phyloP scores from a whole-genome alignment of 2,888 invertebrate species.

The Athalia cordata region DNA sequence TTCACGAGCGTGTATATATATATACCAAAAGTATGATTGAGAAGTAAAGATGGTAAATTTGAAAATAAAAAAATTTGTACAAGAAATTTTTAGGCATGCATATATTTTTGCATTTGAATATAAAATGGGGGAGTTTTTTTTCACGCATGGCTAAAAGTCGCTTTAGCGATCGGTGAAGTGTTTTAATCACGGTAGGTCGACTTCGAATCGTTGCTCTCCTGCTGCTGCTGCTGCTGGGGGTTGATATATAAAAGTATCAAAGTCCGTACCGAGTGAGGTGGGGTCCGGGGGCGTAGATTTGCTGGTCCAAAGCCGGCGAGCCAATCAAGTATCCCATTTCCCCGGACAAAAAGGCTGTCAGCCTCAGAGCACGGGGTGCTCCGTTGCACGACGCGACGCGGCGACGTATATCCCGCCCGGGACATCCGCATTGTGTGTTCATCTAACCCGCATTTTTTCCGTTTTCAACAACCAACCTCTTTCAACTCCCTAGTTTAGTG shows the following conservation, averaged over 20 bases:
- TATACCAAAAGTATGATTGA: too few species aligned
- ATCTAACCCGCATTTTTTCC: not conserved
- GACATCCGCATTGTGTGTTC: not conserved
- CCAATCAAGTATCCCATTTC: slow-evolving; percentile 38
- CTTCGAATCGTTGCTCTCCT: not conserved
- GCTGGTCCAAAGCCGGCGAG: slow-evolving; percentile 13
- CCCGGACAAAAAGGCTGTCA: slow-evolving; percentile 40
- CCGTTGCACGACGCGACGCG: not conserved
- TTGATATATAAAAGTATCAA: slow-evolving; percentile 28
- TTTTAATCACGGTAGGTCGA: slow-evolving; percentile 25
- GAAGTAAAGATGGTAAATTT: too few species aligned
- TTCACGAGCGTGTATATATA: too few species aligned
- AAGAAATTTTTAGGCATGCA: too few species aligned
- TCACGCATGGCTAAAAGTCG: not conserved
- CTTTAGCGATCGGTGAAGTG: slow-evolving; percentile 21
- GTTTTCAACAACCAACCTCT: not conserved
- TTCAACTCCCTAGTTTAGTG: not conserved
- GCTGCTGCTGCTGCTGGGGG: not conserved
- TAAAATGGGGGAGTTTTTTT: too few species aligned
- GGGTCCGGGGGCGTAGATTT: not conserved
- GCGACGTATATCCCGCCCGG: slow-evolving; percentile 18
- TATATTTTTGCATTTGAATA: too few species aligned
- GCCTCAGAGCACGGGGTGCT: slow-evolving; percentile 30
- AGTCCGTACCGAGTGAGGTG: not conserved
- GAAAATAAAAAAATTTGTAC: too few species aligned